Conservation (phyloP, 1,140 invertebrate species). For the Ganaspis sp. region DNA sequence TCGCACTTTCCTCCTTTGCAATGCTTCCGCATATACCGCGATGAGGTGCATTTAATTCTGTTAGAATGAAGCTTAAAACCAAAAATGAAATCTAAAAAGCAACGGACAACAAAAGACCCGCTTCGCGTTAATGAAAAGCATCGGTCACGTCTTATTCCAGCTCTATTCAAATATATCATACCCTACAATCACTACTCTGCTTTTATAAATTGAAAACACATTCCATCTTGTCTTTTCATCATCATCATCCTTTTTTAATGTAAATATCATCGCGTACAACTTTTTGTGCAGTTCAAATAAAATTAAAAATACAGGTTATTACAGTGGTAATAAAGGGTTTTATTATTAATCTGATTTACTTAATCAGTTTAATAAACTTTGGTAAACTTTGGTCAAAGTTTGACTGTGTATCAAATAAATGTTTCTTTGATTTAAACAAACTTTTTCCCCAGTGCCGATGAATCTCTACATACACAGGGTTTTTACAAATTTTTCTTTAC, state of each 20-base stretch:
- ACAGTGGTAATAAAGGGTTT: no score
- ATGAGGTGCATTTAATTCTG: conserved; percentile 60
- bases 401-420: no score
- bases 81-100: conserved; percentile 74
- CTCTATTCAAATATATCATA: conserved; percentile 51
- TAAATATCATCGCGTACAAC: not conserved
- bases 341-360: no score
- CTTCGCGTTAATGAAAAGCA: conserved; percentile 63
- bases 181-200: conserved; percentile 46
- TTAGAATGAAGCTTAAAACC: conserved; percentile 64
- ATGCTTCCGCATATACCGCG: conserved; percentile 48
- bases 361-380: no score
- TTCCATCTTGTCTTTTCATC: conserved; percentile 35
- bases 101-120: conserved; percentile 54
- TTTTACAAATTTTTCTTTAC: no score
- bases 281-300: no score
- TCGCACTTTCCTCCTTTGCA: conserved; percentile 43
- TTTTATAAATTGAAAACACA: conserved; percentile 42
- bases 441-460: no score
- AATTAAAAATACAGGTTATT: no score
- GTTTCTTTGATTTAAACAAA: no score
- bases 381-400: no score
- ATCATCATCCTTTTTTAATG: not conserved
- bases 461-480: no score
- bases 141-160: conserved; percentile 55